A percentile compares a stretch with the other conserved stretches of the same genome.
Evolutionary conservation across 2,113 vertebrate species (phyloP).

Genomic region (Epinephelus fuscoguttatus): DNA sequence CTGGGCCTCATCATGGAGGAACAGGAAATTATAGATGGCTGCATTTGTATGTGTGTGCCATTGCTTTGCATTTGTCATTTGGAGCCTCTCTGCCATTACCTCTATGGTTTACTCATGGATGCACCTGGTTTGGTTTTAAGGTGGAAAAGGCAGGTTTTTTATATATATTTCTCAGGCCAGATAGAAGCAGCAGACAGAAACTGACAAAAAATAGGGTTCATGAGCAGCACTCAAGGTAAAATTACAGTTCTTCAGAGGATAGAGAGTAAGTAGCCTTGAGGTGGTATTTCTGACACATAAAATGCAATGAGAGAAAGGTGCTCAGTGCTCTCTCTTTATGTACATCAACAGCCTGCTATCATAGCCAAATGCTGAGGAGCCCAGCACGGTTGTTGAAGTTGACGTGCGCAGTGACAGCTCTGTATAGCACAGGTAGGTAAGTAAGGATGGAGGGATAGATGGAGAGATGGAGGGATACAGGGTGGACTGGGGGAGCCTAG

Average conservation of each 20-base stretch:
- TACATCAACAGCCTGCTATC: constrained; percentile 1
- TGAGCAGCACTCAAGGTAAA: background rate
- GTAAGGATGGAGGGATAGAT: constrained; percentile 5
- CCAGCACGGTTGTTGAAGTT: background rate
- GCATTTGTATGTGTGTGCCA: background rate
- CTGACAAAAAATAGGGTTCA: background rate
- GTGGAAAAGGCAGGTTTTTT: background rate
- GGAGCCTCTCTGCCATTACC: background rate
- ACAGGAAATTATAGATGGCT: too few relatives aligned
- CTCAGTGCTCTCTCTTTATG: constrained; percentile 2
- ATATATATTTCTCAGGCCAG: background rate
- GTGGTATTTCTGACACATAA: constrained; percentile 33
- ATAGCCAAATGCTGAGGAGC: background rate
- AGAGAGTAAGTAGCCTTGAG: constrained; percentile 4
- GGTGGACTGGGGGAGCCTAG: constrained; percentile 42
- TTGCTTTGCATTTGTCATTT: constrained; percentile 13
- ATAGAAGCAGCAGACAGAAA: constrained; percentile 6
- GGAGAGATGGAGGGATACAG: constrained; percentile 27
- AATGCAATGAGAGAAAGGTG: constrained; percentile 37
- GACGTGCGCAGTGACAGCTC: background rate
- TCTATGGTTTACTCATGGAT: background rate
- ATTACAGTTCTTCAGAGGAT: constrained; percentile 31
- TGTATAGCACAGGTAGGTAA: constrained; percentile 3
- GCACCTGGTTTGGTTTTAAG: background rate
- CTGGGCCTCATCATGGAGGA: too few relatives aligned